Evolutionary conservation across 1,140 invertebrate genomes (phyloP), one percentile per base, ranked within the genome.

Genomic region (Alviniconcha marisindica): DNA sequence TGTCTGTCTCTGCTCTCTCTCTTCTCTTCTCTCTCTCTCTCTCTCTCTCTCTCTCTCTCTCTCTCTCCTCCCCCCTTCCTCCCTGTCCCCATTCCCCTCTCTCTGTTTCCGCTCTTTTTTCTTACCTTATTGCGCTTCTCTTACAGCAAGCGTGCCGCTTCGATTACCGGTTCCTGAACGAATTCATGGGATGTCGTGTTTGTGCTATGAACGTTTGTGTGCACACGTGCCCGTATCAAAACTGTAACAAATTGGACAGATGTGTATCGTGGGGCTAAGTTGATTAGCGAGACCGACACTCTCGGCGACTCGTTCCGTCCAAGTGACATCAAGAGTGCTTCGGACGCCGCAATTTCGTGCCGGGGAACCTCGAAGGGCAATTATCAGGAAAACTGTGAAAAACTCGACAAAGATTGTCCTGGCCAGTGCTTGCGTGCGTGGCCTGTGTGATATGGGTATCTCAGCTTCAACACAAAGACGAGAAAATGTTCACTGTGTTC

Each of bases 221-320:
- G 69, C 69, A 71, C 69, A 71, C 69, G 69, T 71, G 69, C 10
- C 69, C 69, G 69, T 71, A 71, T 71, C 69, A 40, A 71, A 71
- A 71, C 69, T 33, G 69, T 71, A 40, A 36, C 69, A 38, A 71
- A 71, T 71, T 38, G 69, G 69, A 71, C 69, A 71, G 69, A 71
- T 71, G 69, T 40, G 69, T 71, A 71, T 40, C 63, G 36, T 14
- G 18, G 36, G 69, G 36, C 36, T 71, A 71, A 71, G 31, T 71
- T 71, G 69, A 71, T 71, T 71, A 71, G 36, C 69, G 18, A 71
- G 69, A 36, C 24, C 14, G 36, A 31, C 33, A 71, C 69, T 24
- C 33, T 71, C 69, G 33, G 24, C 33, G 69, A 28, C 69, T 71
- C 69, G 33, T 18, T 36, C 40, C 69, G 15, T 40, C 33, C 36